Evolutionary conservation across 1,140 invertebrate genomes (phyloP), one percentile per base, ranked within the genome.

Genomic region (Drosophila miranda): DNA sequence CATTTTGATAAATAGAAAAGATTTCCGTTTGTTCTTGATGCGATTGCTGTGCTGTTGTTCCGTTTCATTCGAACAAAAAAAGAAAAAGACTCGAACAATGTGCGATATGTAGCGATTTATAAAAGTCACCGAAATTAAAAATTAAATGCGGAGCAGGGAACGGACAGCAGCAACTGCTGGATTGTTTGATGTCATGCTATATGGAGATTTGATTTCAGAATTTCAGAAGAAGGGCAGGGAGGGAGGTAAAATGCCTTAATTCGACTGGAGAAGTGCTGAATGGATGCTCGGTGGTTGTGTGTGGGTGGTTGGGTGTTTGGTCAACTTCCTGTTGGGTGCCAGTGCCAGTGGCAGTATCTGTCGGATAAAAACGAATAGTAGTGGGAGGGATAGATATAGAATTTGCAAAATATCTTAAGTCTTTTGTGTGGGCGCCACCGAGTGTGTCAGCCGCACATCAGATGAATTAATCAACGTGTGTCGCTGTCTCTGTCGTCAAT

Each of bases 391-490:
- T 41, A 50, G 26, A 49, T 38, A 38, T 38, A 38, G 11, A 13
- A 13, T 83, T 74, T 84, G 81, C 81, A 73, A 82, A 75, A 68
- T 55, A 75, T 55, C 49, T 54, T 42, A 69, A 69, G 72, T 55
- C 46, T 48, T 69, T 44, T 71, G 64, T 63, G 78, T 68, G 66
- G 50, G 72, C 76, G 76, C 58, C 58, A 53, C 19, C 9, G 70
- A 70, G 56, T 87, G 82, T 78, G 82, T 78, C 78, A 82, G 75
- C 55, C 64, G 55, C 30, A 57, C 78, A 82, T 87, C 78, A 72
- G 82, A 82, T 87, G 80, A 87, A 87, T 87, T 87, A 87, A 87
- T 87, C 82, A 87, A 83, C 82, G 78, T 82, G 83, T 86, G 67
- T 72, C 34, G 14, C 55, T 67, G 72, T 57, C 57, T 63, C 70